Conservation (phyloP, 2,888 invertebrate genomes). For the Drosophila atroscutellata region DNA sequence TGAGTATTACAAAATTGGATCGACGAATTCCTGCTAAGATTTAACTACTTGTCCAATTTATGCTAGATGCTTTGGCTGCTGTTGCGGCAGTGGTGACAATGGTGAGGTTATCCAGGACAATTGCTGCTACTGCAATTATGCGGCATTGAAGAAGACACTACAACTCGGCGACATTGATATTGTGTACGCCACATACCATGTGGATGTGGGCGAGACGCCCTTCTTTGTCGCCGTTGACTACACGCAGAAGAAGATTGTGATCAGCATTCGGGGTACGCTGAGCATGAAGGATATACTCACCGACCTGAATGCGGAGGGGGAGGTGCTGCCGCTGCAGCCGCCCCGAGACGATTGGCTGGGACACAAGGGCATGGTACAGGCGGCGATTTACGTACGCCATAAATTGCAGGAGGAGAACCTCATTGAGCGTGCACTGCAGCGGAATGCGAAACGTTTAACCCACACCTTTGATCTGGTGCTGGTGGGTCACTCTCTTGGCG, state of each 20-base stretch:
- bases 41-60: constrained; percentile 41
- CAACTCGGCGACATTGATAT: constrained; percentile 90
- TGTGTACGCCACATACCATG: constrained; percentile 93
- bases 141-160: constrained; percentile 90
- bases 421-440: constrained; percentile 89
- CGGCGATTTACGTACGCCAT: constrained; percentile 92
- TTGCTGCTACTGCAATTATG: constrained; percentile 93
- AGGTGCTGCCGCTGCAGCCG: constrained; percentile 91
- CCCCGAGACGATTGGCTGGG: constrained; percentile 94
- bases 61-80: constrained; percentile 87
- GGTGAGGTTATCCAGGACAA: constrained; percentile 90
- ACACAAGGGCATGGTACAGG: constrained; percentile 95
- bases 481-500: constrained; percentile 94
- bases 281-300: constrained; percentile 95
- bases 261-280: constrained; percentile 93
- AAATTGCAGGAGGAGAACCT: constrained; percentile 91
- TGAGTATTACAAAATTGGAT: constrained; percentile 73
- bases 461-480: constrained; percentile 89
- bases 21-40: not conserved
- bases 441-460: constrained; percentile 87
- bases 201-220: constrained; percentile 93
- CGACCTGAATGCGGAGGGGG: constrained; percentile 94
- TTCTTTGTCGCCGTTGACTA: constrained; percentile 95
- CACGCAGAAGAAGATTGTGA: constrained; percentile 90
- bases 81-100: constrained; percentile 86